A percentile compares a stretch with the other conserved stretches of the same genome.
These are phyloP conservation scores for Prorops nasuta DNA, from an alignment of 1,140 invertebrate genomes.

Conservation along the genomic window DNA sequence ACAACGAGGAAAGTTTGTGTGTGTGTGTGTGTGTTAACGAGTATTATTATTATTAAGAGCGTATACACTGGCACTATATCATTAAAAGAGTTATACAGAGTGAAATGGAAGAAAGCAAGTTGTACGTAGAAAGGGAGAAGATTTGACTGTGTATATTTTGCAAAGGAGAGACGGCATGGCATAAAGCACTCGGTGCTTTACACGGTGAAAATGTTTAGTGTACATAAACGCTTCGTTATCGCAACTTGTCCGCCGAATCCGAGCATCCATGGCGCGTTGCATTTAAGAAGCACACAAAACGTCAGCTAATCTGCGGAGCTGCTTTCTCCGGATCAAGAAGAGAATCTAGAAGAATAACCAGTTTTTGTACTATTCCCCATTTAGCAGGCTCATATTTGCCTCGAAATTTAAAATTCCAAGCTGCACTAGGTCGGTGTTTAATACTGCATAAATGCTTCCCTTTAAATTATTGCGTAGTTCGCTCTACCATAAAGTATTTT, in stretches of 20 bases:
- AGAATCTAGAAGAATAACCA: constrained; percentile 1
- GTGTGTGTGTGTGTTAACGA: no score
- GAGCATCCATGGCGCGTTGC: constrained; percentile 9
- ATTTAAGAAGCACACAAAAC: constrained; percentile 14
- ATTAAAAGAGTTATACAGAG: background rate
- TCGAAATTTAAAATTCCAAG: constrained; percentile 2
- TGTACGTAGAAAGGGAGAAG: constrained; percentile 8
- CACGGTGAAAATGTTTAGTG: background rate
- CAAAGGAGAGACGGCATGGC: no score
- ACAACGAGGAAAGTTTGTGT: no score
- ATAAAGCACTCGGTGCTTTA: no score
- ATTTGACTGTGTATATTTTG: constrained; percentile 5
- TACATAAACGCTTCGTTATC: constrained; percentile 14
- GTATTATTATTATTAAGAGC: constrained; percentile 11
- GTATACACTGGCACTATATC: background rate
- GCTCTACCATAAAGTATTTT: no score
- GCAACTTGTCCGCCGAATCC: constrained; percentile 5
- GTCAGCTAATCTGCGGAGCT: constrained; percentile 17
- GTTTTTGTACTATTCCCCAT: background rate
- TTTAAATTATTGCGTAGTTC: constrained; percentile 28
- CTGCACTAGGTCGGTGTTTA: constrained; percentile 16
- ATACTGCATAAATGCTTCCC: constrained; percentile 15
- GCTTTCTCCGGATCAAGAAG: constrained; percentile 1
- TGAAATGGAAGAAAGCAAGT: constrained; percentile 4
- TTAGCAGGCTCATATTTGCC: background rate